Conservation (phyloP, 2,113 vertebrate species). For the Sinocyclocheilus anophthalmus region DNA sequence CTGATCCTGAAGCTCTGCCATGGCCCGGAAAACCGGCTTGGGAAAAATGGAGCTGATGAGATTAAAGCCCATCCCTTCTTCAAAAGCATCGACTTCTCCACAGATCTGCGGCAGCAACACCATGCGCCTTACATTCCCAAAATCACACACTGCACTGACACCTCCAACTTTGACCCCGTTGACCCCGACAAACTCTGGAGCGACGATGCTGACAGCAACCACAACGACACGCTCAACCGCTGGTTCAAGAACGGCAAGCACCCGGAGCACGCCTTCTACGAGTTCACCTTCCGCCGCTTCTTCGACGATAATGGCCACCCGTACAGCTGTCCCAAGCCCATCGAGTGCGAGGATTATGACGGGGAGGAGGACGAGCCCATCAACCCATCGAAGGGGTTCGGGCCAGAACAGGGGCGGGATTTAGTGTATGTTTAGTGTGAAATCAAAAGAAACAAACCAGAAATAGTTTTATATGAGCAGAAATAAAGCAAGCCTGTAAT, state of each 20-base stretch:
- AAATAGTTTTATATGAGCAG: too few relatives aligned
- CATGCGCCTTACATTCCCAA: constrained; percentile 92
- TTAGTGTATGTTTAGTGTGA: constrained; percentile 87
- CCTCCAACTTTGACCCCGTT: constrained; percentile 97
- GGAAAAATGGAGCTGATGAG: constrained; percentile 92
- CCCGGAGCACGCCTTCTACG: constrained; percentile 97
- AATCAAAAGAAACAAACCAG: too few relatives aligned
- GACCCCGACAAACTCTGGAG: constrained; percentile 97
- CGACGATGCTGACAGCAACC: constrained; percentile 82
- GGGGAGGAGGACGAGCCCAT: constrained; percentile 73
- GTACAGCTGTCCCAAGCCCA: constrained; percentile 95
- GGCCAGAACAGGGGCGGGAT: constrained; percentile 80
- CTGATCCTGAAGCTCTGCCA: constrained; percentile 94
- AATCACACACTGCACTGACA: constrained; percentile 93
- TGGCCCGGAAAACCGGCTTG: constrained; percentile 92
- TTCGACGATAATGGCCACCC: constrained; percentile 98
- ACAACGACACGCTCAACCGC: constrained; percentile 88
- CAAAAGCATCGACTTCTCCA: constrained; percentile 90
- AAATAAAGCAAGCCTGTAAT: too few relatives aligned
- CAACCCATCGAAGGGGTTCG: constrained; percentile 72
- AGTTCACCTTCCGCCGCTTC: constrained; percentile 98
- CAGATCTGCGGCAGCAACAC: constrained; percentile 88
- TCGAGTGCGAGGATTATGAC: constrained; percentile 84
- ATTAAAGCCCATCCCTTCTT: constrained; percentile 98
- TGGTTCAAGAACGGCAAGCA: constrained; percentile 98